Conservation (phyloP, 2,113 vertebrate species). For the Bucco capensis region DNA sequence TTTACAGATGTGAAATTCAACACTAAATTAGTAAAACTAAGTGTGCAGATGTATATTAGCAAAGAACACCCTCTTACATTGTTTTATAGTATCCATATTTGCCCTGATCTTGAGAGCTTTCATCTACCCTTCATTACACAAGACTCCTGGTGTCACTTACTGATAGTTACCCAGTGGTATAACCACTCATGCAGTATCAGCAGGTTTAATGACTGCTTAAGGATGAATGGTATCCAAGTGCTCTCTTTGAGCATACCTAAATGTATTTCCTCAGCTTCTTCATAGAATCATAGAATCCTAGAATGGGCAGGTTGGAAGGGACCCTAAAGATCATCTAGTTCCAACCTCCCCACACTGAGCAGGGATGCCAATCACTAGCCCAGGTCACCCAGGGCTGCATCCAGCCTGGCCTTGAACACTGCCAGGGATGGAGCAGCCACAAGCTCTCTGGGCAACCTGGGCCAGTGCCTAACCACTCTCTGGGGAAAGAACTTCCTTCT, state of each 20-base stretch:
- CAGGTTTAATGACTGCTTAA: neutral
- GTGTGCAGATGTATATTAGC: neutral
- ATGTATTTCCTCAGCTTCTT: neutral
- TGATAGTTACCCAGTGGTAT: neutral
- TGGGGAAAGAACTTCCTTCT: too few species aligned
- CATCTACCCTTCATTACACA: neutral
- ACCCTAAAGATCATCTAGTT: too few species aligned
- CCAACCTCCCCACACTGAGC: too few species aligned
- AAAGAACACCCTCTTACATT: accelerated
- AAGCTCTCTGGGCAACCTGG: too few species aligned
- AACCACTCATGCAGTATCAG: neutral
- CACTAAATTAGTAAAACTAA: neutral
- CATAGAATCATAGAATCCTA: too few species aligned
- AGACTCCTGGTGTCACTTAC: neutral
- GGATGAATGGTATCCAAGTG: neutral
- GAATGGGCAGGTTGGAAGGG: too few species aligned
- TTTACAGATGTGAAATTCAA: neutral
- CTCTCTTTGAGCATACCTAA: neutral
- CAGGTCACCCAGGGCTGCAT: too few species aligned
- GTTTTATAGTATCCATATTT: neutral
- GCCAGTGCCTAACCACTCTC: too few species aligned
- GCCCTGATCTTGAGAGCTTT: neutral
- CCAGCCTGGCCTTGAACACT: too few species aligned
- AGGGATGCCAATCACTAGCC: too few species aligned
- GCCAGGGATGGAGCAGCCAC: too few species aligned